Base-by-base conservation (phyloP, 2,888 invertebrate species). In the Tinea pellionella region DNA sequence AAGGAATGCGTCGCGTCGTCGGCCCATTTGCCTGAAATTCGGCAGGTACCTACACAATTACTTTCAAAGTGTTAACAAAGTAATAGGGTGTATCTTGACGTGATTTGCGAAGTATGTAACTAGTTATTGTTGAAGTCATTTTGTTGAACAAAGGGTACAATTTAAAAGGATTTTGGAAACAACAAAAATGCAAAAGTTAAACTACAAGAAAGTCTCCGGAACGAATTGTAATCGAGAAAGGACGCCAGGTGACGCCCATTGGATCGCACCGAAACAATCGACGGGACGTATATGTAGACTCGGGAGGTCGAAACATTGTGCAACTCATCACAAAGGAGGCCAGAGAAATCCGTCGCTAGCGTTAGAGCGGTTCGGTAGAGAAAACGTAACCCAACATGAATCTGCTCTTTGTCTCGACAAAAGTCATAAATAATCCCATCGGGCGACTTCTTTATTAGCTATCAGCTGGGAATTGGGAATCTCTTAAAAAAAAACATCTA, bases 151-250 rank as follows among this genome's bases (percentile, higher is more conserved):
- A 37, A 37, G 53, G 24, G 24, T 16, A 53, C 53, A 53, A 53
- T 53, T 24, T 53, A 24, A 53, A 53, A 53, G 18, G 53, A 53
- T 53, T 53, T 53, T 53, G 19, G 24, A 24, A 53, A 53, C 24
- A 53, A 53, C 19, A 24, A 53, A 16, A 24, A 18, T 53, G 18
- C 24, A 53, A 24, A 18, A 53, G 53, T 53, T 47, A 47, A 47
- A 15, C 72, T 72, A 69, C 77, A 81, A 78, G 80, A 82, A 81
- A 80, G 78, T 77, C 59, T 24, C 24, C 73, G 79, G 77, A 82
- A 85, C 83, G 78, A 86, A 85, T 86, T 75, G 75, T 77, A 79
- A 83, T 80, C 75, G 73, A 78, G 84, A 79, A 78, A 80, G 67
- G 72, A 66, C 71, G 68, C 68, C 72, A 70, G 74, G 77, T 70